Evolutionary conservation across 30 jellyfish, hydroid and myxozoan species (phyloP), one percentile per base, ranked within the genome.

Genomic region (Cassiopea xamachana): DNA sequence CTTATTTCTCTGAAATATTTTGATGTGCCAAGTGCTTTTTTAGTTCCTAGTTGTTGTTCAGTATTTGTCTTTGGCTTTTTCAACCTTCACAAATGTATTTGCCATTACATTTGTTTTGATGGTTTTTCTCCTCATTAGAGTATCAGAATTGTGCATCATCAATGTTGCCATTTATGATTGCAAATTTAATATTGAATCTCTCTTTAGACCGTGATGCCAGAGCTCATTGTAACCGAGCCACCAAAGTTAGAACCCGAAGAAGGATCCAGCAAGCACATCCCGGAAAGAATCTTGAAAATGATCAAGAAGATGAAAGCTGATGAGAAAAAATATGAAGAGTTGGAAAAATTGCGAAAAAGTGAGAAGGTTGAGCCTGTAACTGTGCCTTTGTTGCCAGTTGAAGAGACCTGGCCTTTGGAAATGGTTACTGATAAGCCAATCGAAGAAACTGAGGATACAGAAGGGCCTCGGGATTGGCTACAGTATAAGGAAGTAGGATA

Each of bases 241-340:
- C 58, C 80, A 19, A 71, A 51, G 55, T 51, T 14, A 43, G 27
- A 71, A 55, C 80, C 80, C 2, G 47, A 19, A 3, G 19, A 46
- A 60, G 86, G 48, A 43, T 10, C 48, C 16, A 90, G 79, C 68
- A 80, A 77, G 61, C 50, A 78, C 17, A 43, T 88, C 77, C 95
- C 90, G 68, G 72, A 88, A 46, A 72, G 68, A 55, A 55, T 88
- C 78, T 47, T 69, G n/a, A 84, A 84, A 50, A 46, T 55, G 92
- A 48, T 72, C 18, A 60, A 78, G 39, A 78, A 78, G 46, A 43
- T 78, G 92, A 73, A 84, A 61, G 80, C 78, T 18, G 92, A 58
- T 7, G 67, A 84, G 64, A 70, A 62, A 71, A 75, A 50, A 59
- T 45, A 39, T 8, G 83, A 46, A 15, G 86, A 62, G 80, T 71